Evolutionary conservation across 2,888 invertebrate genomes (phyloP), one percentile per base, ranked within the genome.

Genomic region (Mesorhabditis spiculigera): DNA sequence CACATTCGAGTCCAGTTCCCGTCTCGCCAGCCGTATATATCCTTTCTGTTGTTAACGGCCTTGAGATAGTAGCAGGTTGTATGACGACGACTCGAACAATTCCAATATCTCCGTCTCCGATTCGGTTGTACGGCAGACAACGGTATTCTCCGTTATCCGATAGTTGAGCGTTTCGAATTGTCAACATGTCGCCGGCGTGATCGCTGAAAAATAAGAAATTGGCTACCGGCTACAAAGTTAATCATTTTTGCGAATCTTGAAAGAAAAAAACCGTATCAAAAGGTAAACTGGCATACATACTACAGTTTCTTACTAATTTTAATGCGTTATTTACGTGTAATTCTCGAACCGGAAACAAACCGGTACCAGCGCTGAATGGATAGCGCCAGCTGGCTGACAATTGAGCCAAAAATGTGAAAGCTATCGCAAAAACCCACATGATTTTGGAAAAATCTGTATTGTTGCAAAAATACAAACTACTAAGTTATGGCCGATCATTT

Each of bases 141-240:
- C 93, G 92, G 88, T 93, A 94, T 89, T 93, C 93, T 81, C 93
- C 92, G 75, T 93, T 90, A 67, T 93, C 92, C 86, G 93, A 92
- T 75, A 95, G 88, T 10, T 92, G 91, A 13, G 93, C 93, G 0
- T 93, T 92, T 65, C 70, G 68, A 28, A 80, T 71, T 8, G 71
- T 68, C n/a, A 78, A 66, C 10, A 62, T 70, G 44, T 72, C 67
- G 4, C 71, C 62, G 43, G 72, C 73, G 68, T 79, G 78, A n/a
- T 74, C 79, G 74, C 74, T 6, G 77, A 75, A 65, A 71, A 71
- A 44, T 75, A 75, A 1, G 74, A 74, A 16, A 75, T 69, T 75
- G 75, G 75, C 75, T 75, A 42, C 8, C 71, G 64, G 10, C 28
- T 63, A 63, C 63, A 64, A 41, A 3, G 13, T 50, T 50, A 3